phyloP scores from a whole-genome alignment of 2,797 vertebrate species.

The Pterois miles region DNA sequence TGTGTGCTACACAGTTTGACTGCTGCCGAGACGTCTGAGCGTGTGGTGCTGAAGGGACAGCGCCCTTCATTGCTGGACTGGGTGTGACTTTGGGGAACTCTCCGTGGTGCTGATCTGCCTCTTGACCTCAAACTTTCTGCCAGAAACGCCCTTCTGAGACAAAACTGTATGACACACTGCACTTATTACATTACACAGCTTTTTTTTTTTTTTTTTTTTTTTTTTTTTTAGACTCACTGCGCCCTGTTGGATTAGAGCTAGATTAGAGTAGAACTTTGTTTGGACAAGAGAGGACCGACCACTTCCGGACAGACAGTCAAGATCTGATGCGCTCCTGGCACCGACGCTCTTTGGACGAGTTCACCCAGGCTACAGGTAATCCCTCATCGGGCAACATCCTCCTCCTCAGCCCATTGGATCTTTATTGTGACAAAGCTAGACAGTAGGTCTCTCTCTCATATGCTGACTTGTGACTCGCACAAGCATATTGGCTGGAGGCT shows the following conservation, averaged over 20 bases:
- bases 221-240: no score
- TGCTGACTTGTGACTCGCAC: constrained; percentile 32
- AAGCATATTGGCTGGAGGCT: constrained; percentile 12
- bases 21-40: not conserved
- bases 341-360: constrained; percentile 21
- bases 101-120: constrained; percentile 59
- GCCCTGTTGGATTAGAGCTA: constrained; percentile 4
- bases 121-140: constrained; percentile 31
- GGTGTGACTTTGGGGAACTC: constrained; percentile 74
- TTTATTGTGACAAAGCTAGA: constrained; percentile 22
- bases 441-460: constrained; percentile 23
- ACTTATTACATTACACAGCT: not conserved
- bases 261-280: constrained; percentile 3
- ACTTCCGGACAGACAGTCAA: constrained; percentile 43
- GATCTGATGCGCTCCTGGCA: constrained; percentile 28
- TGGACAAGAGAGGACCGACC: constrained; percentile 39
- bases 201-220: no score
- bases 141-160: constrained; percentile 7
- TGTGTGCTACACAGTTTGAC: not conserved
- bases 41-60: constrained; percentile 84
- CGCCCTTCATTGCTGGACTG: constrained; percentile 67
- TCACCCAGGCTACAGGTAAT: constrained; percentile 60
- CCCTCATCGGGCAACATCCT: constrained; percentile 22
- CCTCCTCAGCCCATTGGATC: constrained; percentile 44
- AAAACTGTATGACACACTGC: not conserved